Conservation (phyloP, 2,113 vertebrate genomes). For the Spea bombifrons region DNA sequence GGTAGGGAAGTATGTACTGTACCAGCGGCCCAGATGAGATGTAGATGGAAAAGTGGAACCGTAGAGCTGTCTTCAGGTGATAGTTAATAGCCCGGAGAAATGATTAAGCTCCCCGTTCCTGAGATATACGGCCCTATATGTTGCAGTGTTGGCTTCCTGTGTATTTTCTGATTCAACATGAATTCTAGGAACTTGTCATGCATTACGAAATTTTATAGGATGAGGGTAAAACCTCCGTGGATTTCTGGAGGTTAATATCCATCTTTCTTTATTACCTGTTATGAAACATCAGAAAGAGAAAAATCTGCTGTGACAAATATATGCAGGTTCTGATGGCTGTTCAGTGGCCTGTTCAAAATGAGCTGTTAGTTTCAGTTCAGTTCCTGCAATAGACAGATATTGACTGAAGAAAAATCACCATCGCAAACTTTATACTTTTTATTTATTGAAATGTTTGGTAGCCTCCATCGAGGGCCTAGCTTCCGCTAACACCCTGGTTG, state of each 20-base stretch:
- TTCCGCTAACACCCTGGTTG: background rate
- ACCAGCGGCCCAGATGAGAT: conserved; percentile 34
- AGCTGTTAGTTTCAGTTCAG: conserved; percentile 48
- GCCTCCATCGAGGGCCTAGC: background rate
- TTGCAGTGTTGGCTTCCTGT: conserved; percentile 14
- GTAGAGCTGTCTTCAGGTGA: background rate
- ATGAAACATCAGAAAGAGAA: conserved; percentile 40
- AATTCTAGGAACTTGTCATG: conserved; percentile 26
- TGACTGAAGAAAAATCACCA: conserved; percentile 43
- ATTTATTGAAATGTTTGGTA: conserved; percentile 22
- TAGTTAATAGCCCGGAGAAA: conserved; percentile 2
- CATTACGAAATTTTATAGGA: conserved; percentile 30
- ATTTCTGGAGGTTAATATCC: conserved; percentile 47
- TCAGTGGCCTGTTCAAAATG: conserved; percentile 44
- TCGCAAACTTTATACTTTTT: conserved; percentile 13
- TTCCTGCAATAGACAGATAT: conserved; percentile 45
- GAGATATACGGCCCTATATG: conserved; percentile 19
- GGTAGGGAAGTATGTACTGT: background rate
- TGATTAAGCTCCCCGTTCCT: conserved; percentile 5
- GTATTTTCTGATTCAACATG: conserved; percentile 28
- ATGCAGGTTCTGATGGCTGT: conserved; percentile 37
- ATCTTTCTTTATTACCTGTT: conserved; percentile 46
- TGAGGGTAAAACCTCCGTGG: conserved; percentile 38
- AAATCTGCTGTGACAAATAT: conserved; percentile 47
- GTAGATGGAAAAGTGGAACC: conserved; percentile 27